These are phyloP conservation scores for Calephelis perditalis DNA, from an alignment of 2,888 invertebrate genomes.

Conservation along the genomic window DNA sequence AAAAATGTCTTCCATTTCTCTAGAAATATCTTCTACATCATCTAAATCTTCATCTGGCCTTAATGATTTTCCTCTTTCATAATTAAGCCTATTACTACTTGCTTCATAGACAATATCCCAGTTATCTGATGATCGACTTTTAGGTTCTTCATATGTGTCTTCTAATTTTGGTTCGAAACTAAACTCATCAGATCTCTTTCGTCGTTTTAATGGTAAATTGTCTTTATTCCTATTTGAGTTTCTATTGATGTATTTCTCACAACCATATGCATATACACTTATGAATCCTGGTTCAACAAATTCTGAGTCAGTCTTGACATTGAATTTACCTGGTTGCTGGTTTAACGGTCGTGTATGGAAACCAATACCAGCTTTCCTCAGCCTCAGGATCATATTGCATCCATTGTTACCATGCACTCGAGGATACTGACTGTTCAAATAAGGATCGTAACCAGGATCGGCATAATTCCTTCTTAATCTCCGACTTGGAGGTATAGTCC, in stretches of 20 bases:
- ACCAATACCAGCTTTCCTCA: conserved; percentile 88
- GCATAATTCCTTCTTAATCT: conserved; percentile 56
- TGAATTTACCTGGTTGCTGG: conserved; percentile 82
- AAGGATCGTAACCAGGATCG: conserved; percentile 54
- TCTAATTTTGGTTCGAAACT: conserved; percentile 55
- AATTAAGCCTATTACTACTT: conserved; percentile 50
- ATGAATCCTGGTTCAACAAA: conserved; percentile 91
- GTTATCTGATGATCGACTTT: conserved; percentile 47
- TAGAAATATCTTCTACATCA: conserved; percentile 82
- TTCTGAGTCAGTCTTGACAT: conserved; percentile 88
- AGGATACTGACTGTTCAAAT: conserved; percentile 39
- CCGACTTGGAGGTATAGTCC: conserved; percentile 47
- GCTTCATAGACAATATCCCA: conserved; percentile 61
- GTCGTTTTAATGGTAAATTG: conserved; percentile 51
- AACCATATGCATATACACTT: conserved; percentile 91
- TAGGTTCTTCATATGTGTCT: conserved; percentile 38
- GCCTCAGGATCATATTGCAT: conserved; percentile 87
- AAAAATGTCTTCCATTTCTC: conserved; percentile 91
- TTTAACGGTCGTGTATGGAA: conserved; percentile 85
- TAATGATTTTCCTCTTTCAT: conserved; percentile 69
- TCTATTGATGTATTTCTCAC: conserved; percentile 78
- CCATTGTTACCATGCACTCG: conserved; percentile 66
- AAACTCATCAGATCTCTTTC: conserved; percentile 61
- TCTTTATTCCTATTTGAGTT: conserved; percentile 61
- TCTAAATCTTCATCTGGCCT: conserved; percentile 75